Conservation (phyloP, 2,113 vertebrate species). For the Isichthys henryi region DNA sequence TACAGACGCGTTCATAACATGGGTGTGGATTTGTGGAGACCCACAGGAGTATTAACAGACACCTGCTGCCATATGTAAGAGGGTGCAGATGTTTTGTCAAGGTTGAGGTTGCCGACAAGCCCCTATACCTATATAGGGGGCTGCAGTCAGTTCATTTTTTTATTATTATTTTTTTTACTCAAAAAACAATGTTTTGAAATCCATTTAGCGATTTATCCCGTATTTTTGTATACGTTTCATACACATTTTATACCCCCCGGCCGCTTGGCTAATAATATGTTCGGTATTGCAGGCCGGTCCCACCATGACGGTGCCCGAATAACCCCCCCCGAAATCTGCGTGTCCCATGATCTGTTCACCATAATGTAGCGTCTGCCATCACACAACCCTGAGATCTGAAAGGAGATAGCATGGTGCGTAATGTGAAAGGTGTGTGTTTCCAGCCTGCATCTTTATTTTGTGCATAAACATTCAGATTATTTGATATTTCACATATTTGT, state of each 20-base stretch:
- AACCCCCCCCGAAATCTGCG: neutral
- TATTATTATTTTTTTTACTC: no score
- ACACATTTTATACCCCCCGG: neutral
- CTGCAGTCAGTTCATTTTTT: neutral
- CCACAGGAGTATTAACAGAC: no score
- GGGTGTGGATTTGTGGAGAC: neutral
- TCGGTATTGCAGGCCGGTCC: neutral
- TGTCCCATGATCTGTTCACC: neutral
- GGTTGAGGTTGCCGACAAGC: neutral
- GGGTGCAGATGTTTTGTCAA: neutral
- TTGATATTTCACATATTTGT: neutral
- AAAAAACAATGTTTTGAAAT: no score
- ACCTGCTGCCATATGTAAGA: neutral
- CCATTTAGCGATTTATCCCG: neutral
- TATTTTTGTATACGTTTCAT: neutral
- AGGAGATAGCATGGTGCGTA: neutral
- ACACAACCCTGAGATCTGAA: neutral
- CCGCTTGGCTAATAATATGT: neutral
- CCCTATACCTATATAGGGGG: neutral
- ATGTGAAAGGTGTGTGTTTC: neutral
- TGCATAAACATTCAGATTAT: neutral
- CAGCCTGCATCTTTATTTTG: neutral
- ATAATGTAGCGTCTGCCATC: neutral
- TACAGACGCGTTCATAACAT: neutral
- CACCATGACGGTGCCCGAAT: neutral